A percentile compares a stretch with the other conserved stretches of the same genome.
Conservation (phyloP, 2,888 invertebrate genomes). For the Athalia cordata region DNA sequence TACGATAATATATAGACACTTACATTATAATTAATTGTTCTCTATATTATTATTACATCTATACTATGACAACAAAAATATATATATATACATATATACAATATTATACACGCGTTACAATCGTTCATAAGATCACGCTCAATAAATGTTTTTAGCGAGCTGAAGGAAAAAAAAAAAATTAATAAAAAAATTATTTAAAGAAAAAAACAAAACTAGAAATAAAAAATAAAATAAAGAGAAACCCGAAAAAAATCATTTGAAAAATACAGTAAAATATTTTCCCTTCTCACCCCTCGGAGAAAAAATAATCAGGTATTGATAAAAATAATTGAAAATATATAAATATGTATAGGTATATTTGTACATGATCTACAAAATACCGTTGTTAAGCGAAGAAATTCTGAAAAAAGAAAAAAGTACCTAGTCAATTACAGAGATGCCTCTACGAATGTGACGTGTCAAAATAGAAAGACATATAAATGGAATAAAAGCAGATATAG, state of each 20-base stretch:
- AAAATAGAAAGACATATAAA: conserved; percentile 44
- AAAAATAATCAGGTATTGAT: no score
- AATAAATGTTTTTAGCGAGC: conserved; percentile 67
- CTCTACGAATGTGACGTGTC: conserved; percentile 65
- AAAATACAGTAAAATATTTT: conserved; percentile 37
- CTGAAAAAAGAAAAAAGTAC: conserved; percentile 57
- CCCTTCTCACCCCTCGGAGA: no score
- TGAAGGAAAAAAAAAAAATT: conserved; percentile 50
- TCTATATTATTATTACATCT: conserved; percentile 59
- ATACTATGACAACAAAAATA: no score
- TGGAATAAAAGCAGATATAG: no score
- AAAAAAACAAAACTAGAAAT: conserved; percentile 54
- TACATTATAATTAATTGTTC: conserved; percentile 59
- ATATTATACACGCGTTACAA: no score
- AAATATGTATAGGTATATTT: no score
- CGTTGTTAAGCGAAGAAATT: no score
- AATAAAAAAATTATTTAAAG: no score
- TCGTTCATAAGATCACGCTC: conserved; percentile 68
- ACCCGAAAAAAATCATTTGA: conserved; percentile 44
- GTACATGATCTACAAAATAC: no score
- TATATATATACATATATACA: no score
- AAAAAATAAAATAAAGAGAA: conserved; percentile 50
- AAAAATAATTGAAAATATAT: no score
- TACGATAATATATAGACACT: no score
- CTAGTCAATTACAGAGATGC: conserved; percentile 72